Evolutionary conservation across 2,113 vertebrate species (phyloP), one percentile per base, ranked within the genome.

Genomic region (Albula goreensis): DNA sequence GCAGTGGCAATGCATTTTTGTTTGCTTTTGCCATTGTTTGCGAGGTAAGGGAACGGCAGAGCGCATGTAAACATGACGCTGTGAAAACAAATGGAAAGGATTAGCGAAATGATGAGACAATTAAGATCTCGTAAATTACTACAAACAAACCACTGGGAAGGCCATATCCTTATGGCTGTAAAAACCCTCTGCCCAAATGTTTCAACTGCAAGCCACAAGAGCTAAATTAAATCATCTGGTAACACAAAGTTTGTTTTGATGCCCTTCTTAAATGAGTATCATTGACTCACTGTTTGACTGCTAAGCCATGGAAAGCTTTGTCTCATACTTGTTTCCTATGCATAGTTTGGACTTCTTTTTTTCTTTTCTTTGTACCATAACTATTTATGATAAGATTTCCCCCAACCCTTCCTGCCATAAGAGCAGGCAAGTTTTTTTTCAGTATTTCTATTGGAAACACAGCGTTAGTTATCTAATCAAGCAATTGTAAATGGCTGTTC

Each of bases 221-320:
- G 87, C 80, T 86, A 90, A 91, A 89, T 87, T 87, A 56, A 84
- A 74, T 92, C 85, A 86, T 87, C 89, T 90, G 85, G 89, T 87
- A 87, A 88, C 91, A 88, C 57, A 86, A 2, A 77, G 78, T 85
- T 81, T 91, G 87, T 91, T 90, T 90, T 88, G 86, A 91, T 90
- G 90, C 88, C 89, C 63, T 89, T 31, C 50, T 84, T 89, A 90
- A 90, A 90, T 89, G 83, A 85, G 89, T 81, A 84, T 86, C 85
- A 50, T 89, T 91, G 88, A 92, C 89, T 93, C 89, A 90, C 90
- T 85, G 41, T 80, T 56, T 11, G 5, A 86, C 74, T 86, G 49
- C 86, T 89, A 87, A 86, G 88, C 87, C 85, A 83, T 77, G 89
- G 83, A 90, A 85, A 88, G 86, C 82, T 80, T 77, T 85, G 56